Conservation (phyloP, 2,888 invertebrate species). For the Nycteola revayana region DNA sequence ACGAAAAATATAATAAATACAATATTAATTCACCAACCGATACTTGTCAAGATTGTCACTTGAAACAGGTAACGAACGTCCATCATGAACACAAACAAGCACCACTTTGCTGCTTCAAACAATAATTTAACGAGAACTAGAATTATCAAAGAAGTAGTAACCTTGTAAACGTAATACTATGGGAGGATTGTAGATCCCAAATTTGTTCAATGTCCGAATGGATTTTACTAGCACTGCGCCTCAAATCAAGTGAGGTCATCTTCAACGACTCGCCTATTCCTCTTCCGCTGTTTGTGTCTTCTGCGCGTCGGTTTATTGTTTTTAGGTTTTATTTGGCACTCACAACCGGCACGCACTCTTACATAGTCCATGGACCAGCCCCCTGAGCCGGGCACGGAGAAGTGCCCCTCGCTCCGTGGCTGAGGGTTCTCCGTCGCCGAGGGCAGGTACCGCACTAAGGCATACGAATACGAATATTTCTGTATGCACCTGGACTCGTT, state of each 20-base stretch:
- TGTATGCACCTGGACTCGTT: constrained; percentile 91
- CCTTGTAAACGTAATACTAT: constrained; percentile 50
- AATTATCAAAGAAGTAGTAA: constrained; percentile 31
- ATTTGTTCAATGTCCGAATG: constrained; percentile 66
- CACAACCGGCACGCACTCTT: constrained; percentile 90
- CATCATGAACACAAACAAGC: constrained; percentile 28
- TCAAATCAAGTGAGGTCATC: constrained; percentile 66
- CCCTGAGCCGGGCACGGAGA: constrained; percentile 77
- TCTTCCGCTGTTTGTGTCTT: constrained; percentile 61
- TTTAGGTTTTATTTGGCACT: constrained; percentile 87
- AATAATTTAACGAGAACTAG: constrained; percentile 16
- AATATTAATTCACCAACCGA: constrained; percentile 48
- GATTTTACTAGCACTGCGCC: constrained; percentile 46
- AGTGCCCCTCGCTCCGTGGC: constrained; percentile 62
- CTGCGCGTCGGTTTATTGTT: constrained; percentile 73
- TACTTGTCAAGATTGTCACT: constrained; percentile 24
- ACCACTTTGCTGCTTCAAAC: constrained; percentile 25
- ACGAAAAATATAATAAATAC: constrained; percentile 56
- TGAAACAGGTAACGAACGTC: constrained; percentile 30
- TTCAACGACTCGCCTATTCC: constrained; percentile 55
- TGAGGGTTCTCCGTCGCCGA: constrained; percentile 66
- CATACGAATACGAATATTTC: constrained; percentile 92
- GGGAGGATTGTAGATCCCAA: constrained; percentile 38
- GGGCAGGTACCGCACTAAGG: constrained; percentile 85
- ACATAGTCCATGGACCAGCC: constrained; percentile 92